Percentiles rank a stretch among this genome's conserved stretches.
phyloP scores from a whole-genome alignment of 53 echinoderm and acorn worm genomes.

The Stichopus horrens region DNA sequence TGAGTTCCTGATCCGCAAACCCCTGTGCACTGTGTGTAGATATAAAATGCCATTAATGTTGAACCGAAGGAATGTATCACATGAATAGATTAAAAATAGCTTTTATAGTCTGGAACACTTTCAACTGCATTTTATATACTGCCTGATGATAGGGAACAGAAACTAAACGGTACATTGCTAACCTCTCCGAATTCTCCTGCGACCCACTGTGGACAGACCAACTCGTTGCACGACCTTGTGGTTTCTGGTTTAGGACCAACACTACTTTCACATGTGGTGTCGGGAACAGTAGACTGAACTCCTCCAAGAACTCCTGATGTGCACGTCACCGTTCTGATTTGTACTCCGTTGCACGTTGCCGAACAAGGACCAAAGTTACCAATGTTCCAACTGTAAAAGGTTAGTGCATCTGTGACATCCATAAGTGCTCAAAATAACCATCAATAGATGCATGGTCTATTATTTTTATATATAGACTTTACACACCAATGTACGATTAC shows the following conservation, averaged over 20 bases:
- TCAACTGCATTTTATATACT: too few species aligned
- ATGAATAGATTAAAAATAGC: background rate
- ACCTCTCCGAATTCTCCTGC: slow-evolving; percentile 4
- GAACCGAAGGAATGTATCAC: background rate
- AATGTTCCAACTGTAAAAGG: slow-evolving; percentile 4
- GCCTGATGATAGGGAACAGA: too few species aligned
- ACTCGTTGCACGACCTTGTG: background rate
- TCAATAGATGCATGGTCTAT: too few species aligned
- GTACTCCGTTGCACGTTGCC: background rate
- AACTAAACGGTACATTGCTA: background rate
- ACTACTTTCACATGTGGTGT: background rate
- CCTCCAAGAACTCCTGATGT: background rate
- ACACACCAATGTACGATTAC: too few species aligned
- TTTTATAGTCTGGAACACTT: too few species aligned
- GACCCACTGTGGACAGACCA: slow-evolving; percentile 3
- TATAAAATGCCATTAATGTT: background rate
- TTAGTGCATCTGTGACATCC: too few species aligned
- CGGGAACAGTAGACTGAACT: background rate
- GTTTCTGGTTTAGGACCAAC: slow-evolving; percentile 23
- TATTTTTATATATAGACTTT: too few species aligned
- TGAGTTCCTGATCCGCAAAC: slow-evolving; percentile 6
- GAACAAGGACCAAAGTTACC: slow-evolving; percentile 3
- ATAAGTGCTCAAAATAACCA: too few species aligned
- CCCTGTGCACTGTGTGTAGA: background rate
- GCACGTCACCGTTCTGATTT: background rate